phyloP scores from a whole-genome alignment of 2,888 invertebrate species.

The Himalopsyche kuldschensis region DNA sequence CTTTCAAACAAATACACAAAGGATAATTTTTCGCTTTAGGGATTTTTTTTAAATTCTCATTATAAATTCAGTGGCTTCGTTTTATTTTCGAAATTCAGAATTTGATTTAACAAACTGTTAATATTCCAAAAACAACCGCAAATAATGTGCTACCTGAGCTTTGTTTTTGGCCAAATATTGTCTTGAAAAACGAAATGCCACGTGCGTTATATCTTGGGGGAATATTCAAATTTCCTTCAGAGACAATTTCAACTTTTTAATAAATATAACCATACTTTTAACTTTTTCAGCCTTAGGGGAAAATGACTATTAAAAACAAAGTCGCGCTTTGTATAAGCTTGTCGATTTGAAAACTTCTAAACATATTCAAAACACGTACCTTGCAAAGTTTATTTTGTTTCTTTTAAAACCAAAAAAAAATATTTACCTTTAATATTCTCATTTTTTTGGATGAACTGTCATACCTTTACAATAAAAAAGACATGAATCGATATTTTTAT shows the following conservation, averaged over 20 bases:
- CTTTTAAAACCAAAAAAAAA: too few species aligned
- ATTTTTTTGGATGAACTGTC: too few species aligned
- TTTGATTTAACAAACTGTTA: neutral
- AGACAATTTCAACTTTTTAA: constrained; percentile 1
- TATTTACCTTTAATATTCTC: too few species aligned
- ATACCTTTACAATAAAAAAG: too few species aligned
- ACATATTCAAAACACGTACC: neutral
- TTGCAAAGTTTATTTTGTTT: too few species aligned
- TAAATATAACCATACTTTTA: neutral
- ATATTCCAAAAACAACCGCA: neutral
- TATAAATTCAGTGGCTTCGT: neutral
- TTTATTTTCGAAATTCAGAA: neutral
- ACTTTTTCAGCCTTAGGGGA: neutral
- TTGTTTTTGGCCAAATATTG: neutral
- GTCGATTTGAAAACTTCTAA: neutral
- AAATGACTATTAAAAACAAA: neutral
- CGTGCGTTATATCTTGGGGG: neutral
- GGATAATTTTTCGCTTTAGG: too few species aligned
- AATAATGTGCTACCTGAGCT: neutral
- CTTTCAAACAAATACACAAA: too few species aligned
- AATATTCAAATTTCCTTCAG: neutral
- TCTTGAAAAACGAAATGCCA: neutral
- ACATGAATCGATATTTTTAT: too few species aligned
- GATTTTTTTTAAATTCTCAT: too few species aligned
- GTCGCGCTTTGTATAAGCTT: neutral